Evolutionary conservation across 2,888 invertebrate genomes (phyloP).

Genomic region (Thera britannica): DNA sequence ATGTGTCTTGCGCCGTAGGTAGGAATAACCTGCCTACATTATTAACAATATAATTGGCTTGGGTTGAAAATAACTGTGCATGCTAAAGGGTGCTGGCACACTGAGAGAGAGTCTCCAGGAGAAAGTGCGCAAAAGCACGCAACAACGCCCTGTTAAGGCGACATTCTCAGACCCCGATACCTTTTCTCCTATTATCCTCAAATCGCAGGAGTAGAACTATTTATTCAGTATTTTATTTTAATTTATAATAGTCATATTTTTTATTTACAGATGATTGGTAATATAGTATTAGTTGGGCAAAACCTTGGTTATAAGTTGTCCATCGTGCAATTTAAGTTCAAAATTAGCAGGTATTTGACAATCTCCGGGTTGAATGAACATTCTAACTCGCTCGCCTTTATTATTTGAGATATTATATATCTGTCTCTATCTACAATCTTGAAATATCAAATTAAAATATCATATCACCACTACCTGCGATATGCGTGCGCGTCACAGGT

Average conservation of each 20-base stretch:
- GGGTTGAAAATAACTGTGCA: conserved; percentile 47
- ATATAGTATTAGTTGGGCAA: background rate
- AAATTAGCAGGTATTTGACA: conserved; percentile 30
- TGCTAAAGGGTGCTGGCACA: conserved; percentile 54
- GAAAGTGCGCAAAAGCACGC: conserved; percentile 50
- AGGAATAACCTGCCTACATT: background rate
- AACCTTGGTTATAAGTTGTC: background rate
- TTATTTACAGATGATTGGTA: no score
- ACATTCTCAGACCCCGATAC: conserved; percentile 72
- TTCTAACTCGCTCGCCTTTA: conserved; percentile 16
- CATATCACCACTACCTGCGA: conserved; percentile 32
- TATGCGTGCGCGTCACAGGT: background rate
- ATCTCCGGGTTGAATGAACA: conserved; percentile 43
- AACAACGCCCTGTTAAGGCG: conserved; percentile 73
- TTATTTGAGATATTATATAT: conserved; percentile 13
- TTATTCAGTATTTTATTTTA: no score
- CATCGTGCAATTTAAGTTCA: conserved; percentile 12
- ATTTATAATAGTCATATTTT: no score
- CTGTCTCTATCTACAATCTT: conserved; percentile 19
- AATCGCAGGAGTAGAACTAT: background rate
- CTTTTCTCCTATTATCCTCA: conserved; percentile 39
- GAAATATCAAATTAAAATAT: conserved; percentile 34
- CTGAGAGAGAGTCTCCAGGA: conserved; percentile 55
- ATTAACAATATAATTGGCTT: conserved; percentile 33
- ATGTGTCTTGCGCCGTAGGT: background rate